Base-by-base conservation (phyloP, 2,888 invertebrate genomes). In the Drosophila fulvimacula region DNA sequence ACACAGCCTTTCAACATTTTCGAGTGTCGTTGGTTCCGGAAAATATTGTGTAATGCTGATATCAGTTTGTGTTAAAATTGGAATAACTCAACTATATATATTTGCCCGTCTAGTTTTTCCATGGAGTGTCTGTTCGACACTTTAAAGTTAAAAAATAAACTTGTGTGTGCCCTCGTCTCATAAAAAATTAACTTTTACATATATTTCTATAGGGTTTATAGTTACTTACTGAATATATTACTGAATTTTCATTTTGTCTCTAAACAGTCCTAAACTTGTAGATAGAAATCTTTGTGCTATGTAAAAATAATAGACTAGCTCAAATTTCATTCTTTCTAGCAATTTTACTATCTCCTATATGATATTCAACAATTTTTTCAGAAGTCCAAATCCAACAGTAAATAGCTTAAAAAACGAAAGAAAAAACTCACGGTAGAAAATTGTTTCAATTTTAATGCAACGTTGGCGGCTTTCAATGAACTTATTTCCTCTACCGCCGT, bases 401-500 rank as follows among this genome's bases (percentile, higher is more conserved):
- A 7, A 30, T 7, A 30, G 6, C 27, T 27, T 27, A 27, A 27
- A 6, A 27, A n/a, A 32, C 15, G 21, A 15, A 5, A 3, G 27
- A 51, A 36, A 24, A 6, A 30, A 30, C 30, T 30, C 19, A 9
- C 32, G 34, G 42, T 48, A 67, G 15, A 53, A 41, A 48, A 76
- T 72, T 69, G 62, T 39, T 62, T 46, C 5, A 69, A 71, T 51
- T 76, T 73, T 13, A 41, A 63, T 39, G 48, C 24, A 74, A 64
- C 59, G 52, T 27, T 32, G 41, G 46, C 36, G 53, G 52, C 78
- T 52, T 51, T 55, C 59, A 62, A 60, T 69, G 68, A 80, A 79
- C 60, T 69, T 74, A 44, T 69, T 73, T 79, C 19, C 24, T 34
- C 46, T 53, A 19, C 58, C 49, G 13, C 64, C 38, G 36, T 39